Conservation (phyloP, 2,888 invertebrate genomes). For the Eupeodes luniger region DNA sequence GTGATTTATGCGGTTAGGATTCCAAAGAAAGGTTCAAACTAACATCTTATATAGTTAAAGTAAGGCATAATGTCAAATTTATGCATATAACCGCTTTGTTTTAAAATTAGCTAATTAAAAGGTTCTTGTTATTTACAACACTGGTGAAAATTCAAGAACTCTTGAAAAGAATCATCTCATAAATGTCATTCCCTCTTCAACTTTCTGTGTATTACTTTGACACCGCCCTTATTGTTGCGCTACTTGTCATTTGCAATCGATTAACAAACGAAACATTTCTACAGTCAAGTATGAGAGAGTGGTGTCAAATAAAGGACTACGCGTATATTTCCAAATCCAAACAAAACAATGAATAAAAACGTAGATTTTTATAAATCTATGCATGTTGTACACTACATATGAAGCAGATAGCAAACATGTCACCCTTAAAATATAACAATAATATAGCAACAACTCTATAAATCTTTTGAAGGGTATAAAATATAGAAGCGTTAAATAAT, state of each 20-base stretch:
- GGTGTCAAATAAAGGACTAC: slow-evolving; percentile 25
- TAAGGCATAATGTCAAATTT: too few species aligned
- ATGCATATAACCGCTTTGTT: too few species aligned
- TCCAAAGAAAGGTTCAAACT: too few species aligned
- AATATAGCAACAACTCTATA: slow-evolving; percentile 27
- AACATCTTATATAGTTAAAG: too few species aligned
- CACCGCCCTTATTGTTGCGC: slow-evolving; percentile 67
- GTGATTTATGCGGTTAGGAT: too few species aligned
- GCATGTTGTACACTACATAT: slow-evolving; percentile 13
- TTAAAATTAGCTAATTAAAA: too few species aligned
- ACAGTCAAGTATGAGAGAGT: slow-evolving; percentile 13
- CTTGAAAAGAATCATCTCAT: background rate
- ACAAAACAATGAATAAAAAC: slow-evolving; percentile 40
- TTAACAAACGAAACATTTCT: slow-evolving; percentile 35
- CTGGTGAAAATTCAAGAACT: too few species aligned
- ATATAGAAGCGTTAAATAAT: slow-evolving; percentile 30
- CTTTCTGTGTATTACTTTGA: slow-evolving; percentile 33
- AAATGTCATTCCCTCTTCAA: slow-evolving; percentile 27
- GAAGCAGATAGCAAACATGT: slow-evolving; percentile 8
- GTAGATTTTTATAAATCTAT: slow-evolving; percentile 9
- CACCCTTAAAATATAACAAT: slow-evolving; percentile 14
- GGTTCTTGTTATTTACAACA: too few species aligned
- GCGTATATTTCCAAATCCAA: slow-evolving; percentile 39
- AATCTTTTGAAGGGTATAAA: background rate
- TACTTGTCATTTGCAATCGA: slow-evolving; percentile 44